phyloP scores from a whole-genome alignment of 1,140 invertebrate species.

The Euwallacea fornicatus region DNA sequence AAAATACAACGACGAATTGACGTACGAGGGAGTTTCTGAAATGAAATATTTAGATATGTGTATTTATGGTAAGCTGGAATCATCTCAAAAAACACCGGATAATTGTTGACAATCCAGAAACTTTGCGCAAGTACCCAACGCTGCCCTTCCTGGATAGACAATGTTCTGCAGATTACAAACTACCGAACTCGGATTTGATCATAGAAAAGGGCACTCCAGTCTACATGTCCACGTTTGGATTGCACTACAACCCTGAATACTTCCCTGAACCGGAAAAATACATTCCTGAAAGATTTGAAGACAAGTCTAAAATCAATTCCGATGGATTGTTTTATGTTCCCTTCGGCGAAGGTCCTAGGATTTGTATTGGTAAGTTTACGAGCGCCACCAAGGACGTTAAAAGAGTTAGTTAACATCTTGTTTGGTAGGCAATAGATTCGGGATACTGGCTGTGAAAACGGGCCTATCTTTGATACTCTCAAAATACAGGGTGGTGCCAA shows the following conservation, averaged over 20 bases:
- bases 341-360: conserved; percentile 40
- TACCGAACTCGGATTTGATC: conserved; percentile 53
- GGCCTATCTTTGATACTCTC: conserved; percentile 29
- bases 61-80: background rate
- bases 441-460: conserved; percentile 29
- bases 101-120: conserved; percentile 52
- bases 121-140: conserved; percentile 57
- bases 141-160: conserved; percentile 53
- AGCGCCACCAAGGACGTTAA: background rate
- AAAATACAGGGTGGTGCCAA: conserved; percentile 33
- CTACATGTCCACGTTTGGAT: conserved; percentile 53
- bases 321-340: conserved; percentile 33
- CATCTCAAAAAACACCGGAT: background rate
- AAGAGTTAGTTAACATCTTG: background rate
- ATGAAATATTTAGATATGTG: conserved; percentile 31
- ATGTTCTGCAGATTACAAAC: conserved; percentile 54
- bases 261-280: conserved; percentile 56
- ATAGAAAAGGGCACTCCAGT: conserved; percentile 53
- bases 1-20: conserved; percentile 43
- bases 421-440: conserved; percentile 36
- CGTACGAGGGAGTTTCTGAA: conserved; percentile 49
- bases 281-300: conserved; percentile 54
- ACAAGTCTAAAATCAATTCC: conserved; percentile 42
- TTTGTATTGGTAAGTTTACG: conserved; percentile 37
- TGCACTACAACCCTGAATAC: conserved; percentile 50